Percentiles rank a stretch among this genome's conserved stretches.
These are phyloP conservation scores for Lophotis ruficrista DNA, from an alignment of 2,113 vertebrate genomes.

Conservation along the genomic window DNA sequence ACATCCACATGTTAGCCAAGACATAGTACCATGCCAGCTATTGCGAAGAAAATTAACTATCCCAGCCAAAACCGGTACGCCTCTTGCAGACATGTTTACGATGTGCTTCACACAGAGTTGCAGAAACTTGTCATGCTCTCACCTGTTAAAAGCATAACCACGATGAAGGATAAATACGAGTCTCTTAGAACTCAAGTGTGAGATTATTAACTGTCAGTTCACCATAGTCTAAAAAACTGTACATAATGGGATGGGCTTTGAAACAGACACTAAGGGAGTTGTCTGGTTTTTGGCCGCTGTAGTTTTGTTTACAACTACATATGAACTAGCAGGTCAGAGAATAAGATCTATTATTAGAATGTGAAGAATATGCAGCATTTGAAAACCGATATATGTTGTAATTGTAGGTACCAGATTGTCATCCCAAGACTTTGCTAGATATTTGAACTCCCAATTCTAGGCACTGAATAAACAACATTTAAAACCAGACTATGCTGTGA, in stretches of 20 bases:
- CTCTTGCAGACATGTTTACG: background rate
- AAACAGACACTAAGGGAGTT: background rate
- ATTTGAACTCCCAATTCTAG: background rate
- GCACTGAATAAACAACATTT: background rate
- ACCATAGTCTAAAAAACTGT: background rate
- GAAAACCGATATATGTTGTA: background rate
- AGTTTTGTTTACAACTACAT: background rate
- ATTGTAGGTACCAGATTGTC: background rate
- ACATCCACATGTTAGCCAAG: background rate
- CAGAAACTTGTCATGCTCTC: background rate
- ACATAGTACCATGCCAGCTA: background rate
- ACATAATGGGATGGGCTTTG: background rate
- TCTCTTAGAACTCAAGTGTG: background rate
- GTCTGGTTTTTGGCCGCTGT: fast-evolving
- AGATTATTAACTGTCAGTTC: background rate
- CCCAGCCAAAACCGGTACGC: background rate
- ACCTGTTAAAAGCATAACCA: background rate
- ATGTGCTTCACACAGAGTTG: background rate
- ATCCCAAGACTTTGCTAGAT: background rate
- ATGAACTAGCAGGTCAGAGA: background rate
- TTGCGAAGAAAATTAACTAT: background rate
- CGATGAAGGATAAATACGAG: background rate
- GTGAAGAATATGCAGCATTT: background rate
- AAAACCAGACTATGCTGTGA: background rate
- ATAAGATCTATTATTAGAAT: background rate